Evolutionary conservation across 1,140 invertebrate genomes (phyloP), one percentile per base, ranked within the genome.

Genomic region (Hermetia illucens): DNA sequence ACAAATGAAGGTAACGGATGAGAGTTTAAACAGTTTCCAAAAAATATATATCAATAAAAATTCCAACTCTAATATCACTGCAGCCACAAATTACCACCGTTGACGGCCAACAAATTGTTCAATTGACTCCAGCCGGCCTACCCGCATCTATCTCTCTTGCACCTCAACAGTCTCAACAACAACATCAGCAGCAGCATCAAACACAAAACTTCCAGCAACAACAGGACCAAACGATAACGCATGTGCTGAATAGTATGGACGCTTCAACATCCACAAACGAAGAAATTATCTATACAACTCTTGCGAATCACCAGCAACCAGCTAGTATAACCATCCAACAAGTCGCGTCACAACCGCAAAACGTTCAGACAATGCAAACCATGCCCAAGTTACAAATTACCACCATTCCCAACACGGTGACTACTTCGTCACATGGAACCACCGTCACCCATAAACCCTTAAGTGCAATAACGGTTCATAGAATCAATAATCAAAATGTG

Each of bases 1-100:
- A 21, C 57, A 60, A 45, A 60, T 60, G 57, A 59, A 59, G 40
- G 48, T 58, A n/a, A 33, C n/a, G n/a, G n/a, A n/a, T n/a, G n/a
- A n/a, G n/a, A n/a, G n/a, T n/a, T n/a, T n/a, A n/a, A n/a, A n/a
- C n/a, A n/a, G n/a, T 25, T 25, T 25, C n/a, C 6, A 6, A 25
- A 8, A 25, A 25, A 25, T 25, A 25, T 25, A 25, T 25, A n/a
- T 8, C 6, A 8, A 25, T n/a, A 8, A 25, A 8, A 32, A 32
- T 32, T 25, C n/a, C n/a, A n/a, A n/a, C n/a, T 39, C 30, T 29
- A 34, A 35, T 44, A 8, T 34, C 51, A 44, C 34, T 52, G 2
- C 57, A 60, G 30, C 54, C 55, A 8, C 54, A 59, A 36, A 44
- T 57, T 24, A 47, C 54, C 9, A 59, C 52, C 2, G 54, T 52